phyloP scores from a whole-genome alignment of 2,888 invertebrate species.

The Escarpia spicata region DNA sequence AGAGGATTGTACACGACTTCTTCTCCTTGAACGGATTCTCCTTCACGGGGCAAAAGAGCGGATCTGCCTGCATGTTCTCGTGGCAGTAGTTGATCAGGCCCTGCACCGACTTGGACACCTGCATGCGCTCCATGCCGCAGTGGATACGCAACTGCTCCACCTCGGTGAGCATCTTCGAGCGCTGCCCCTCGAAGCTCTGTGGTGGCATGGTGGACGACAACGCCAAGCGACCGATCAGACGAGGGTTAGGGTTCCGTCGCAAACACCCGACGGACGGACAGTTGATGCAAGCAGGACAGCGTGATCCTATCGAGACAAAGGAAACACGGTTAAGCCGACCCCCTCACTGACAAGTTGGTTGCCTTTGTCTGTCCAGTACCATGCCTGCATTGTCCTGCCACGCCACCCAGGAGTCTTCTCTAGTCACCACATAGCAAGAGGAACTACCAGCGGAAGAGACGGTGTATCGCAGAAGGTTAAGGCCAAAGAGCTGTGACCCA shows the following conservation, averaged over 20 bases:
- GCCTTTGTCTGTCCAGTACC: not conserved
- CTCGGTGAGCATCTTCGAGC: constrained; percentile 49
- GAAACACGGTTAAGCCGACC: constrained; percentile 13
- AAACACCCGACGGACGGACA: not conserved
- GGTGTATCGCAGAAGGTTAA: not conserved
- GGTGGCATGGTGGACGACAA: constrained; percentile 18
- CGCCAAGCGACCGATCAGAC: not conserved
- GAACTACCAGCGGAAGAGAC: constrained; percentile 3
- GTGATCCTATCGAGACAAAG: constrained; percentile 13
- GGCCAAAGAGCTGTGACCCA: not conserved
- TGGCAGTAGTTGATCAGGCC: constrained; percentile 55
- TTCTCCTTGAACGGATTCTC: constrained; percentile 63
- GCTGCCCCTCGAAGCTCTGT: constrained; percentile 35
- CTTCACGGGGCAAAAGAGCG: constrained; percentile 56
- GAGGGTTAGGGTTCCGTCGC: not conserved
- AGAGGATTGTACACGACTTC: constrained; percentile 56
- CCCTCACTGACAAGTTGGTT: not conserved
- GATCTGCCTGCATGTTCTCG: constrained; percentile 48
- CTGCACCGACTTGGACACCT: constrained; percentile 49
- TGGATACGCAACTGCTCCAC: constrained; percentile 51
- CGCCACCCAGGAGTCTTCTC: constrained; percentile 1
- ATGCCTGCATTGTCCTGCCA: constrained; percentile 6
- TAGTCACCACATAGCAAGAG: not conserved
- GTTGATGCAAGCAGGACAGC: not conserved
- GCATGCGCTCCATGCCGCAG: constrained; percentile 47